phyloP scores from a whole-genome alignment of 1,140 invertebrate genomes.

The Bombus waltoni region DNA sequence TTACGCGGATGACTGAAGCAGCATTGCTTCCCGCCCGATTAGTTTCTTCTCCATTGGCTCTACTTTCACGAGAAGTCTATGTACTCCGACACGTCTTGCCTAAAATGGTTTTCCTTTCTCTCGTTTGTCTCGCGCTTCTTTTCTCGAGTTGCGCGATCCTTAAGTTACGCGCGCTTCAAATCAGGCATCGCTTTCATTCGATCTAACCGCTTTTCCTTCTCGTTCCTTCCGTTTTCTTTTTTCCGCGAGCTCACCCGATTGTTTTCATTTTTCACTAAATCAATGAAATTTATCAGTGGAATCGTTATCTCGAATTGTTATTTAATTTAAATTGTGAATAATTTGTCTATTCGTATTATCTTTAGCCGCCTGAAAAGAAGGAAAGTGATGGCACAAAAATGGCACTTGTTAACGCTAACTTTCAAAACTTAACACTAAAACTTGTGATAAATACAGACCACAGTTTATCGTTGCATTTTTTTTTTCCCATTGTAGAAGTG shows the following conservation, averaged over 20 bases:
- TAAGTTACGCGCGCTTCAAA: constrained; percentile 5
- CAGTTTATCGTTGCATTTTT: constrained; percentile 15
- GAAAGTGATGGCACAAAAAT: constrained; percentile 43
- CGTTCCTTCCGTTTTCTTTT: not conserved
- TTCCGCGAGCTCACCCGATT: constrained; percentile 16
- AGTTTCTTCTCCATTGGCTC: constrained; percentile 48
- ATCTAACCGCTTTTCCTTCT: not conserved
- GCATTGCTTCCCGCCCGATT: constrained; percentile 52
- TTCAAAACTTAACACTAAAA: constrained; percentile 38
- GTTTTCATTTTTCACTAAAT: constrained; percentile 17
- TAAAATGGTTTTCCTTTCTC: not conserved
- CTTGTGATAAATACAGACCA: constrained; percentile 1
- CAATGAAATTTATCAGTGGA: constrained; percentile 25
- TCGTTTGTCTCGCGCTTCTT: not conserved
- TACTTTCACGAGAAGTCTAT: constrained; percentile 39
- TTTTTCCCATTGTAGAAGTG: not conserved
- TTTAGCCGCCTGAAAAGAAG: constrained; percentile 4
- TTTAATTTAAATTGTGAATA: not conserved
- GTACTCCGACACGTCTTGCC: not conserved
- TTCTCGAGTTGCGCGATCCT: not conserved
- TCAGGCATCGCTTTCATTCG: constrained; percentile 15
- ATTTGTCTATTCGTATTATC: not conserved
- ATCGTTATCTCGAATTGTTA: constrained; percentile 16
- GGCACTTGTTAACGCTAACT: constrained; percentile 31
- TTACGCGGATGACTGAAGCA: constrained; percentile 57